phyloP scores from a whole-genome alignment of 1,140 invertebrate genomes.

The Monomorium pharaonis region DNA sequence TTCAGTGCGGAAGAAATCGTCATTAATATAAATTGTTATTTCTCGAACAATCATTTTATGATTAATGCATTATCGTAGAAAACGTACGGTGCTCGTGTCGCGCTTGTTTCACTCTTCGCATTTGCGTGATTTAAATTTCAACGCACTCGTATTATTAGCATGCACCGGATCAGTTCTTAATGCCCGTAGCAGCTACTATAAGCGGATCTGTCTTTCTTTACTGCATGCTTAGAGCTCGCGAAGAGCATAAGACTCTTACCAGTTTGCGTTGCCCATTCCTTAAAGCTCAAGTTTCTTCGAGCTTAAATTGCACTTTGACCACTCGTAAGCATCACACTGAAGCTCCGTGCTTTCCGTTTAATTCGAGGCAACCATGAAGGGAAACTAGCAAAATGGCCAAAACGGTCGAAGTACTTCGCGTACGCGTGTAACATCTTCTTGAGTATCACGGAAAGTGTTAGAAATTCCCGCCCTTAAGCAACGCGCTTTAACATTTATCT shows the following conservation, averaged over 20 bases:
- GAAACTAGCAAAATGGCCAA: slow-evolving; percentile 56
- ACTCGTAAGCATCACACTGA: slow-evolving; percentile 50
- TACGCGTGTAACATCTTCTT: slow-evolving; percentile 46
- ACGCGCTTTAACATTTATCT: slow-evolving; percentile 39
- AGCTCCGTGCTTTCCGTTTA: slow-evolving; percentile 53
- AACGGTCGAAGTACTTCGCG: slow-evolving; percentile 30
- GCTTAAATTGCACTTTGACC: slow-evolving; percentile 60
- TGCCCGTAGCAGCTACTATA: not conserved
- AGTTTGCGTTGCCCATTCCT: slow-evolving; percentile 49
- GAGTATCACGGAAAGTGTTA: slow-evolving; percentile 41
- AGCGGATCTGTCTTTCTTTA: slow-evolving; percentile 26
- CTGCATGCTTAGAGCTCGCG: slow-evolving; percentile 13
- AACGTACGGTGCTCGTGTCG: not conserved
- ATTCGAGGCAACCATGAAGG: slow-evolving; percentile 45
- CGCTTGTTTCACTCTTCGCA: not conserved
- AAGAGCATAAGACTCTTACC: slow-evolving; percentile 58
- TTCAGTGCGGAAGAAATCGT: not conserved
- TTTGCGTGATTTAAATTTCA: not conserved
- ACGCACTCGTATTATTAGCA: not conserved
- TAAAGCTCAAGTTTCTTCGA: slow-evolving; percentile 50
- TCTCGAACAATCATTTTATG: not conserved
- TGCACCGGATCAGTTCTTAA: not conserved
- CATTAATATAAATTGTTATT: not conserved
- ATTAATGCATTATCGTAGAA: not conserved
- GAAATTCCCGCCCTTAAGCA: slow-evolving; percentile 43